Conservation (phyloP, 2,113 vertebrate species). For the Eretmochelys imbricata region DNA sequence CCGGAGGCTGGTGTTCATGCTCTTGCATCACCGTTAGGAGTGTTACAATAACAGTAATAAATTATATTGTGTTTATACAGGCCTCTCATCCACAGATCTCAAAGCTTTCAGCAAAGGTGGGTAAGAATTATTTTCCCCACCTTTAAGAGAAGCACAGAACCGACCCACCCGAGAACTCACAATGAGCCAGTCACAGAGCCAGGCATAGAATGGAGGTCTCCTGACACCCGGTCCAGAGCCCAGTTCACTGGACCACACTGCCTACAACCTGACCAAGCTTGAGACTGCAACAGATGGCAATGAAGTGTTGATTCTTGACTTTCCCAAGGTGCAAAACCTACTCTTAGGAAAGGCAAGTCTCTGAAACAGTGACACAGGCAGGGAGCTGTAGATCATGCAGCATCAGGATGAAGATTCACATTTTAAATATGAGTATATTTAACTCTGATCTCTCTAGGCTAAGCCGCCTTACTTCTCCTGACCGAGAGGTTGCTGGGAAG, state of each 20-base stretch:
- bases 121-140: not conserved
- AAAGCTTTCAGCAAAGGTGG: not conserved
- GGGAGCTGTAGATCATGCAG: slow-evolving; percentile 38
- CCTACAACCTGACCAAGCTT: not conserved
- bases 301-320: not conserved
- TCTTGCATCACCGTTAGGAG: not conserved
- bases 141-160: not conserved
- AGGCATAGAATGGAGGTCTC: not conserved
- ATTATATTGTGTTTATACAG: not conserved
- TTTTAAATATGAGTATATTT: not conserved
- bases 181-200: not conserved
- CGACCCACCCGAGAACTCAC: not conserved
- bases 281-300: not conserved
- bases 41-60: not conserved
- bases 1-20: not conserved
- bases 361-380: slow-evolving; percentile 1
- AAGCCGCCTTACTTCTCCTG: not conserved
- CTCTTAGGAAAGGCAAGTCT: slow-evolving; percentile 39
- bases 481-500: accelerated
- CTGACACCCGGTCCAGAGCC: not conserved
- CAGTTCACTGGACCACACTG: accelerated
- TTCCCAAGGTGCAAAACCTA: slow-evolving; percentile 29
- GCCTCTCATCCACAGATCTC: not conserved
- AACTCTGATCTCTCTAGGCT: not conserved
- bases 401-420: not conserved